Percentiles rank a stretch among this genome's conserved stretches.
These are phyloP conservation scores for Asobara japonica DNA, from an alignment of 1,140 invertebrate species.

Conservation along the genomic window DNA sequence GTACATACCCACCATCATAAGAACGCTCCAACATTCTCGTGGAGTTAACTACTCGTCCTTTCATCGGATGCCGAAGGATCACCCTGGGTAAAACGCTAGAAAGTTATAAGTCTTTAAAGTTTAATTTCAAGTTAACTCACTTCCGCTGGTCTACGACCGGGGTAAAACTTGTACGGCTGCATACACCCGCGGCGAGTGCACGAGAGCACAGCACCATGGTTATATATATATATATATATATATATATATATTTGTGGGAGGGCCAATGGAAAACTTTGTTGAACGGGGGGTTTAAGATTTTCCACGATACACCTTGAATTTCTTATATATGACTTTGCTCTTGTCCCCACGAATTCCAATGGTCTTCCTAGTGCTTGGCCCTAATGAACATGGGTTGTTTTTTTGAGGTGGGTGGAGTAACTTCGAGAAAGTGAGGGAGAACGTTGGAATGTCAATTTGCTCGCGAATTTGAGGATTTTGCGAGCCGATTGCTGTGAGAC, in stretches of 20 bases:
- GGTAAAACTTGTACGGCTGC: slow-evolving; percentile 12
- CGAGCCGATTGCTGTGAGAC: too few relatives aligned
- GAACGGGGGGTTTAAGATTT: slow-evolving; percentile 45
- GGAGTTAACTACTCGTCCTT: slow-evolving; percentile 13
- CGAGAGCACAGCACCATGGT: slow-evolving; percentile 38
- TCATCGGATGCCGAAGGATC: slow-evolving; percentile 13
- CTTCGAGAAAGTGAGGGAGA: not conserved
- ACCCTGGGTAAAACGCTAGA: slow-evolving; percentile 38
- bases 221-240: slow-evolving; percentile 44
- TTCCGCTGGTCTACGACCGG: slow-evolving; percentile 15
- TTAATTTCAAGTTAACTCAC: slow-evolving; percentile 52
- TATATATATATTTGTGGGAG: slow-evolving; percentile 39
- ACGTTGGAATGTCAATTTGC: too few relatives aligned
- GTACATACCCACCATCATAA: slow-evolving; percentile 5
- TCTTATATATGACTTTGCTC: slow-evolving; percentile 35
- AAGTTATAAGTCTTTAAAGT: slow-evolving; percentile 57
- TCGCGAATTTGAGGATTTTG: too few relatives aligned
- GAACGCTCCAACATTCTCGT: not conserved
- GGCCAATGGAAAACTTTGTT: slow-evolving; percentile 41
- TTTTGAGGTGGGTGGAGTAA: too few relatives aligned
- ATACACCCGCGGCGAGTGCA: not conserved
- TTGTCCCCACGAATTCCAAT: not conserved
- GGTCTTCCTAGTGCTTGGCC: too few relatives aligned
- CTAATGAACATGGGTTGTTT: too few relatives aligned
- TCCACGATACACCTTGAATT: slow-evolving; percentile 42